phyloP scores from a whole-genome alignment of 2,113 vertebrate species.

The Clarias macrocephalus region DNA sequence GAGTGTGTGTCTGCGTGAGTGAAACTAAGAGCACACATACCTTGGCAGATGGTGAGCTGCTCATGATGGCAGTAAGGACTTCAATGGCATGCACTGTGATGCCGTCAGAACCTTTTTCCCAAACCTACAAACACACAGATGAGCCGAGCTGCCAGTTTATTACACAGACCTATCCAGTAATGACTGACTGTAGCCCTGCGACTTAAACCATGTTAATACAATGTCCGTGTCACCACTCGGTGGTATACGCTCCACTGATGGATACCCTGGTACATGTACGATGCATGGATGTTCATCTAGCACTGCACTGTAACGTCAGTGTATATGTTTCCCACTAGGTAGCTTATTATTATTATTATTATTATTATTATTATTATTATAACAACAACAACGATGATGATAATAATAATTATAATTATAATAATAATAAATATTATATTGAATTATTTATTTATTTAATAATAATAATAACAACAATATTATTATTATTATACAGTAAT shows the following conservation, averaged over 20 bases:
- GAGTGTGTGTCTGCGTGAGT: not conserved
- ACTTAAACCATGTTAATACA: not conserved
- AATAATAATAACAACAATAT: too few relatives aligned
- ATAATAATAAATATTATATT: too few relatives aligned
- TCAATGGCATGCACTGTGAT: constrained; percentile 89
- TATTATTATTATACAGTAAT: too few relatives aligned
- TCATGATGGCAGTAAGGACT: constrained; percentile 95
- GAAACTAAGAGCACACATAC: constrained; percentile 66
- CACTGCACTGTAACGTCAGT: too few relatives aligned
- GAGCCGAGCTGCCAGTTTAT: not conserved
- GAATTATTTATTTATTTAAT: too few relatives aligned
- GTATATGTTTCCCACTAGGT: too few relatives aligned
- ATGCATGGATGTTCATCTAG: not conserved
- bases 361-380: too few relatives aligned
- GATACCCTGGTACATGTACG: not conserved
- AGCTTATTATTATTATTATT: too few relatives aligned
- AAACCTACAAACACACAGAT: constrained; percentile 72
- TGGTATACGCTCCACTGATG: not conserved
- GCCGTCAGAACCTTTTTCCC: constrained; percentile 76
- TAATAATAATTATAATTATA: too few relatives aligned
- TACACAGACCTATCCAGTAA: not conserved
- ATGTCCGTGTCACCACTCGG: not conserved
- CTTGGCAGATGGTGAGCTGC: constrained; percentile 90
- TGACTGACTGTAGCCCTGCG: not conserved
- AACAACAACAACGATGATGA: too few relatives aligned